Evolutionary conservation across 2,797 vertebrate genomes (phyloP).

Genomic region (Pangasius djambal): DNA sequence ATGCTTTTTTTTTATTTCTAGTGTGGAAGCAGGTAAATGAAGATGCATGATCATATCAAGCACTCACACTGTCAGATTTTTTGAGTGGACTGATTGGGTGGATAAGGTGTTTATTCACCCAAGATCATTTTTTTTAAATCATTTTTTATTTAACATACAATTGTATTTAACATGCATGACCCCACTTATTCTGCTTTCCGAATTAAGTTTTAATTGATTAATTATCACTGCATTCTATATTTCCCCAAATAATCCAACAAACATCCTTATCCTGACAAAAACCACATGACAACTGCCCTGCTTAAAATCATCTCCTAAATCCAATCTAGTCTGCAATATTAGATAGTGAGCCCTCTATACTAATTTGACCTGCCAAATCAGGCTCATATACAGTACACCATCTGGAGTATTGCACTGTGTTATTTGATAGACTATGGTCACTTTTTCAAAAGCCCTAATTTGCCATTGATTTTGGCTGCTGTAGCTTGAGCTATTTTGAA

Average conservation of each 20-base stretch:
- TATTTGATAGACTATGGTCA: not conserved
- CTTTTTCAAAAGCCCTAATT: not conserved
- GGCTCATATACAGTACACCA: not conserved
- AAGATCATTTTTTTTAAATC: not conserved
- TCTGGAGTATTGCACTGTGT: conserved; percentile 13
- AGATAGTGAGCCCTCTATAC: not conserved
- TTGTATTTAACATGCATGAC: not conserved
- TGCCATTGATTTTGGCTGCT: not conserved
- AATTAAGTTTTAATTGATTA: not conserved
- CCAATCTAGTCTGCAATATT: not conserved
- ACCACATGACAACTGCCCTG: not conserved
- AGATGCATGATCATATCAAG: not conserved
- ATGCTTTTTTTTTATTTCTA: not conserved
- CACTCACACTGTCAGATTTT: too few relatives aligned
- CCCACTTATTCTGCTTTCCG: not conserved
- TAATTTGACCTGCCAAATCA: not conserved
- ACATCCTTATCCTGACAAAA: not conserved
- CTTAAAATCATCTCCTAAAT: not conserved
- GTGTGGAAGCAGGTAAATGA: not conserved
- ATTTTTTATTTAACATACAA: not conserved
- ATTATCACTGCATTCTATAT: not conserved
- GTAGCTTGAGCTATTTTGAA: not conserved
- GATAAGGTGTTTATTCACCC: not conserved
- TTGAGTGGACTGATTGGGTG: not conserved
- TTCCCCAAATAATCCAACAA: not conserved